A percentile compares a stretch with the other conserved stretches of the same genome.
phyloP scores from a whole-genome alignment of 2,113 vertebrate genomes.

The Nothobranchius kuhntae region DNA sequence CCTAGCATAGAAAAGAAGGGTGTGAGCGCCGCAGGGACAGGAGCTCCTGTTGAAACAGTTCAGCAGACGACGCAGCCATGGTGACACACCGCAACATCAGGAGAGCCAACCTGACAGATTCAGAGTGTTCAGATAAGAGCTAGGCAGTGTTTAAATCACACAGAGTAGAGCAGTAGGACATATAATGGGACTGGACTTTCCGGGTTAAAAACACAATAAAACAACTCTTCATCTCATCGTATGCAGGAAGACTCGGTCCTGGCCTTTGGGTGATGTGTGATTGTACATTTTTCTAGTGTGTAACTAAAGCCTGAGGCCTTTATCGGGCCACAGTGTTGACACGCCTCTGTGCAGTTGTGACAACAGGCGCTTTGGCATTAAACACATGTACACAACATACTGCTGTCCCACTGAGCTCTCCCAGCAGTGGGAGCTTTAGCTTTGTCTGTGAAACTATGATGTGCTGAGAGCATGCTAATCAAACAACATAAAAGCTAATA shows the following conservation, averaged over 20 bases:
- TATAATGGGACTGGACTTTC: constrained; percentile 16
- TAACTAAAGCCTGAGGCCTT: constrained; percentile 17
- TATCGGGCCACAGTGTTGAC: constrained; percentile 21
- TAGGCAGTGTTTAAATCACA: constrained; percentile 18
- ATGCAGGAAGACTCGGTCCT: constrained; percentile 8
- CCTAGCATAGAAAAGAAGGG: constrained; percentile 18
- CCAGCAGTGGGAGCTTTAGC: too few species aligned
- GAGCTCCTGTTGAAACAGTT: constrained; percentile 19
- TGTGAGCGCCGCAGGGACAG: neutral
- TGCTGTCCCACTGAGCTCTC: neutral
- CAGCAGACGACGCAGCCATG: constrained; percentile 30
- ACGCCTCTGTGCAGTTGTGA: constrained; percentile 1
- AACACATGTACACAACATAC: neutral
- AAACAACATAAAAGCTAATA: too few species aligned
- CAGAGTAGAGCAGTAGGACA: neutral
- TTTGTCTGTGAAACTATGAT: neutral
- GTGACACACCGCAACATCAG: constrained; percentile 41
- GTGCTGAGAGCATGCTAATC: too few species aligned
- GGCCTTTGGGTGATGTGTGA: constrained; percentile 5
- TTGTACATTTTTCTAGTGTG: neutral
- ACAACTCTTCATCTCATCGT: constrained; percentile 12
- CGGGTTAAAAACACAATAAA: constrained; percentile 42
- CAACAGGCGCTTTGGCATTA: constrained; percentile 13
- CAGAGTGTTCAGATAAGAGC: constrained; percentile 40
- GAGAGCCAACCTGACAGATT: constrained; percentile 47